These are phyloP conservation scores for Ailuropoda melanoleuca DNA, from an alignment of 2,113 vertebrate genomes.

Conservation along the genomic window DNA sequence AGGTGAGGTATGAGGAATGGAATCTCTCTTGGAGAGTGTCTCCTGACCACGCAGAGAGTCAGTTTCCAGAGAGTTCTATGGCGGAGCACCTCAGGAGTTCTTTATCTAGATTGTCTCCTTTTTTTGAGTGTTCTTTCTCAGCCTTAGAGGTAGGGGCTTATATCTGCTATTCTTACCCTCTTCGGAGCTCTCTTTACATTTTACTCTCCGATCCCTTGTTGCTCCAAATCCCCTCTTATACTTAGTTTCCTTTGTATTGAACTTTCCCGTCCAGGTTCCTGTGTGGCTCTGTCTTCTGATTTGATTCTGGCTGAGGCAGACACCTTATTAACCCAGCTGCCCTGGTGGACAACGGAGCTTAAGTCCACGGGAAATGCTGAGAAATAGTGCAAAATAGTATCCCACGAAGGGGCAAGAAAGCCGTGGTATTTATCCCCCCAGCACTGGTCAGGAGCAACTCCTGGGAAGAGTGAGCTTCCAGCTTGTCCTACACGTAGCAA, in stretches of 20 bases:
- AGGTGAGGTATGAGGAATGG: not conserved
- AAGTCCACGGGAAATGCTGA: not conserved
- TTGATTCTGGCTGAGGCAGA: not conserved
- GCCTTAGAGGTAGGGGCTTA: not conserved
- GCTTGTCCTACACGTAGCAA: not conserved
- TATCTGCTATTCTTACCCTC: not conserved
- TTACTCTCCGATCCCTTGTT: not conserved
- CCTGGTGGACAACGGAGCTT: not conserved
- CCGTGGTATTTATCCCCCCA: not conserved
- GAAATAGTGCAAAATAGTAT: not conserved
- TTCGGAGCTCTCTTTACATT: not conserved
- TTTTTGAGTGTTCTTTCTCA: not conserved
- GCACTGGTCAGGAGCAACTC: not conserved
- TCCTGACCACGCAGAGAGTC: not conserved
- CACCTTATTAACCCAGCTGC: not conserved
- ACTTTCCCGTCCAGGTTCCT: not conserved
- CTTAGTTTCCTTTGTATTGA: not conserved
- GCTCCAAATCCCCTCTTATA: not conserved
- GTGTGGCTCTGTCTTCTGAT: not conserved
- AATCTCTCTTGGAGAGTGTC: not conserved
- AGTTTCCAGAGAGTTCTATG: not conserved
- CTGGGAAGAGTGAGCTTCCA: not conserved
- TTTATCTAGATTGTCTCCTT: not conserved
- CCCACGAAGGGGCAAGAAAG: not conserved
- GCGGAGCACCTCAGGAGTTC: too few species aligned